Evolutionary conservation across 2,113 vertebrate species (phyloP).

Genomic region (Shinisaurus crocodilurus): DNA sequence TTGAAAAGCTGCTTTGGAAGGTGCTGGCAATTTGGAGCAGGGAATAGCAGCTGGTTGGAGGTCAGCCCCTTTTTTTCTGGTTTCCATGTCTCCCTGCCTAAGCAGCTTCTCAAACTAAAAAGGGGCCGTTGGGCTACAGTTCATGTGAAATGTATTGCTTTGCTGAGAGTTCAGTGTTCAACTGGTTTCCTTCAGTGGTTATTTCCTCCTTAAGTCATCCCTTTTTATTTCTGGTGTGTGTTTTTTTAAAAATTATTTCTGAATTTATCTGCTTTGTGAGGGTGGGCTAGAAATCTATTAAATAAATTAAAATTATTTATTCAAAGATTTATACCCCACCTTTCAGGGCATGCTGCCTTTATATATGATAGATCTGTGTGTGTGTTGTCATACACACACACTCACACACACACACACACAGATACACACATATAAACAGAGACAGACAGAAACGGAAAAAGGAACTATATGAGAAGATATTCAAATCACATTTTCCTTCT

Average conservation of each 20-base stretch:
- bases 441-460: background rate
- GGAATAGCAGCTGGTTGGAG: background rate
- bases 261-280: too few relatives aligned
- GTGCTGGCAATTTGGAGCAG: background rate
- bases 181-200: background rate
- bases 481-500: background rate
- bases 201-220: background rate
- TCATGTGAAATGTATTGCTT: background rate
- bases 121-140: background rate
- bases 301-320: too few relatives aligned
- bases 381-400: too few relatives aligned
- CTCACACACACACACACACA: too few relatives aligned
- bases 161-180: background rate
- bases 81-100: background rate
- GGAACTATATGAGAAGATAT: background rate
- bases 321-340: too few relatives aligned
- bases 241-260: background rate
- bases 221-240: background rate
- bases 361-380: too few relatives aligned
- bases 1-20: background rate
- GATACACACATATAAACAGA: background rate
- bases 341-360: too few relatives aligned
- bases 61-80: background rate
- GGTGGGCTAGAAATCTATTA: too few relatives aligned
- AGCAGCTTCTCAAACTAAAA: background rate